Percentiles rank a stretch among this genome's conserved stretches.
Evolutionary conservation across 2,888 invertebrate genomes (phyloP).

Genomic region (Eupithecia tripunctaria): DNA sequence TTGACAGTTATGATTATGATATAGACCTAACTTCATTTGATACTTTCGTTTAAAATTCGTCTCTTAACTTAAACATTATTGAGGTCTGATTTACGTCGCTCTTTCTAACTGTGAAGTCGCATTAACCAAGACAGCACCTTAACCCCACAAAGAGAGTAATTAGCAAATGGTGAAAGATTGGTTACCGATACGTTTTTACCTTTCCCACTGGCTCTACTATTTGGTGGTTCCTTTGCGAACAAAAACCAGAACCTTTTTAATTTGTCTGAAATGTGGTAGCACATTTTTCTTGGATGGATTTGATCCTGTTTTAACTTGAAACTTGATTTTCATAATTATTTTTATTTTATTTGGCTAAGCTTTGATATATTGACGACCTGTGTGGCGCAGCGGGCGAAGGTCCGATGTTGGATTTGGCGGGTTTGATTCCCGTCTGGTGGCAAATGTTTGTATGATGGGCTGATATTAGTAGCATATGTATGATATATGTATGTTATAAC

Average conservation of each 20-base stretch:
- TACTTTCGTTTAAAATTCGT: too few relatives aligned
- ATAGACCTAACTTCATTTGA: too few relatives aligned
- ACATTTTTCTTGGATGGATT: slow-evolving; percentile 7
- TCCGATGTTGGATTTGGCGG: too few relatives aligned
- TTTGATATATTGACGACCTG: neutral
- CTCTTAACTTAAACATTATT: too few relatives aligned
- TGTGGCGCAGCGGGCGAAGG: neutral
- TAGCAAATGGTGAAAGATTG: slow-evolving; percentile 73
- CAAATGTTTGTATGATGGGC: too few relatives aligned
- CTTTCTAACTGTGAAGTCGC: neutral
- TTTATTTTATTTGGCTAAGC: neutral
- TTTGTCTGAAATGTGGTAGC: slow-evolving; percentile 45
- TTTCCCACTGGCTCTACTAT: slow-evolving; percentile 40
- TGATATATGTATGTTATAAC: too few relatives aligned
- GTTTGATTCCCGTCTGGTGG: too few relatives aligned
- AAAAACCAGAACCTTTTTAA: slow-evolving; percentile 40
- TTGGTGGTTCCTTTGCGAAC: slow-evolving; percentile 42
- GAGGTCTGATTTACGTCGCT: too few relatives aligned
- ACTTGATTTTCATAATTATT: neutral
- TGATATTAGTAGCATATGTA: too few relatives aligned
- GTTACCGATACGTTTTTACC: slow-evolving; percentile 50
- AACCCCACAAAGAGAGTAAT: slow-evolving; percentile 57
- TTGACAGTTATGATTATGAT: too few relatives aligned
- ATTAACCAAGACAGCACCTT: neutral
- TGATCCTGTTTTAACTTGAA: neutral